A percentile compares a stretch with the other conserved stretches of the same genome.
Conservation (phyloP, 2,888 invertebrate genomes). For the Aspidiotus destructor region DNA sequence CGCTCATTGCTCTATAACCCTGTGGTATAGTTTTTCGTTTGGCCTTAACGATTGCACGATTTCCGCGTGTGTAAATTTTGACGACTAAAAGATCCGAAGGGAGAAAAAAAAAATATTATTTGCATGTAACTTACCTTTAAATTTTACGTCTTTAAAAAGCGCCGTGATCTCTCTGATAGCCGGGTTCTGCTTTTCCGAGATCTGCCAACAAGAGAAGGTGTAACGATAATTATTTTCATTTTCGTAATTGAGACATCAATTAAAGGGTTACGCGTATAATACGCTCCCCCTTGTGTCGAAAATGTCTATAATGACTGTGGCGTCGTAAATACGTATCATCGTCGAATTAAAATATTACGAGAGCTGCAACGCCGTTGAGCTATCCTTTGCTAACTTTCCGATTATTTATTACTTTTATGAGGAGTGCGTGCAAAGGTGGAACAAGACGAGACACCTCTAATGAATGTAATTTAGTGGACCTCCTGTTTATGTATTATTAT, state of each 20-base stretch:
- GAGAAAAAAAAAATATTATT: too few species aligned
- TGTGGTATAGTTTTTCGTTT: too few species aligned
- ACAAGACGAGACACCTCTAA: background rate
- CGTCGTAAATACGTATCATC: background rate
- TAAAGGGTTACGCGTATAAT: background rate
- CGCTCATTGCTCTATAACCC: too few species aligned
- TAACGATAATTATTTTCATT: constrained; percentile 28
- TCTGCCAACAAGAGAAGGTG: constrained; percentile 22
- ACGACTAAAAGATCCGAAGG: too few species aligned
- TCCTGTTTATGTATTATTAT: background rate
- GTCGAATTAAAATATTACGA: constrained; percentile 23
- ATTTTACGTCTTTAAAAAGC: constrained; percentile 27
- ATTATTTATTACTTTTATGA: constrained; percentile 16
- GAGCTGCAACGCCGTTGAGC: constrained; percentile 9
- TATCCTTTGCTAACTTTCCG: constrained; percentile 6
- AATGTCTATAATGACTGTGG: constrained; percentile 16
- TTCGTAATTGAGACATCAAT: constrained; percentile 15
- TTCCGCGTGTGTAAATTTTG: too few species aligned
- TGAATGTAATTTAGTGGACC: too few species aligned
- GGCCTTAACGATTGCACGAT: too few species aligned
- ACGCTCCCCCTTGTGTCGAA: constrained; percentile 16
- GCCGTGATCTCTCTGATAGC: constrained; percentile 29
- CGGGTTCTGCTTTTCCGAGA: constrained; percentile 23
- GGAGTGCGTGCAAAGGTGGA: constrained; percentile 7
- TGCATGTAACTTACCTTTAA: constrained; percentile 24